phyloP scores from a whole-genome alignment of 2,797 vertebrate species.

The Aselliscus stoliczkanus region DNA sequence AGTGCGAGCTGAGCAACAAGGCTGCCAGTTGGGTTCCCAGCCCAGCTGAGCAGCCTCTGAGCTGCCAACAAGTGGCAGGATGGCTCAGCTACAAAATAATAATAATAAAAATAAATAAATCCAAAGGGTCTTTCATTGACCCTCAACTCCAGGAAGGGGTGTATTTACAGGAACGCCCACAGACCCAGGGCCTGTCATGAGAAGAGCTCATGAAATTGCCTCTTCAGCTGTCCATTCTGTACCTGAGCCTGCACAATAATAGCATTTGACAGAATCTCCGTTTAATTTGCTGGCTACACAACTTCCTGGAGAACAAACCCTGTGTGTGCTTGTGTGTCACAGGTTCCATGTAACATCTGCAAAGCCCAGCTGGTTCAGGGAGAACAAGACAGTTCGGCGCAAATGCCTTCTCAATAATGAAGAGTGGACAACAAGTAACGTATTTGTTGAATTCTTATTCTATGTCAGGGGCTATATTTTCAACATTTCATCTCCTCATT shows the following conservation, averaged over 20 bases:
- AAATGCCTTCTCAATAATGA: neutral
- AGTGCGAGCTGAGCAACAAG: too few relatives aligned
- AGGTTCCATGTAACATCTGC: rapidly evolving
- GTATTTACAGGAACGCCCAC: neutral
- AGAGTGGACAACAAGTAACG: too few relatives aligned
- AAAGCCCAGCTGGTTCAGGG: too few relatives aligned
- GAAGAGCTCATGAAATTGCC: neutral
- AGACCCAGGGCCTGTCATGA: neutral
- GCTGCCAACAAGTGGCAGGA: too few relatives aligned
- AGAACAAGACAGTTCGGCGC: neutral
- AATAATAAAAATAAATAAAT: too few relatives aligned
- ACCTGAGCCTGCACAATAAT: neutral
- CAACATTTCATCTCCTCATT: neutral
- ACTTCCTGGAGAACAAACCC: neutral
- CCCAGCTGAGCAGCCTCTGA: too few relatives aligned
- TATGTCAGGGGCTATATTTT: neutral
- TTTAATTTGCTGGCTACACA: neutral
- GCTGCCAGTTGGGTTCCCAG: too few relatives aligned
- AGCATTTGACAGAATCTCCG: neutral
- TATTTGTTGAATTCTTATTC: neutral
- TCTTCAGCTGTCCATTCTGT: neutral
- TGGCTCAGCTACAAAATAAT: too few relatives aligned
- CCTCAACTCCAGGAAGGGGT: neutral
- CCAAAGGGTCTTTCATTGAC: neutral
- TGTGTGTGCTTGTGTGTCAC: neutral